A percentile compares a stretch with the other conserved stretches of the same genome.
Conservation (phyloP, 2,797 vertebrate genomes). For the Pangasius larnaudii region DNA sequence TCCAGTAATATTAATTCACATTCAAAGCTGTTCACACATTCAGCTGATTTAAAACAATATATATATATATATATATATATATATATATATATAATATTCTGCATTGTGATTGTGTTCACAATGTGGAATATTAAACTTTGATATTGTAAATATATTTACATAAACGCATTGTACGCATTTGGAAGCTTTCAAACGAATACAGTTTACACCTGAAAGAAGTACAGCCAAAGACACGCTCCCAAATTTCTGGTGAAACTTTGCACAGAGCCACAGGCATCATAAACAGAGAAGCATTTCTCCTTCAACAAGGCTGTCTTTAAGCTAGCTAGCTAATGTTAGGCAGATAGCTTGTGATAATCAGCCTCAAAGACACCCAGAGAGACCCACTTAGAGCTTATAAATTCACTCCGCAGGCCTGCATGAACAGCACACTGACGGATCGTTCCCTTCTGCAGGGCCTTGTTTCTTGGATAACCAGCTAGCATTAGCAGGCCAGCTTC, state of each 20-base stretch:
- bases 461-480: background rate
- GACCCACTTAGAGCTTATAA: constrained; percentile 6
- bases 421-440: background rate
- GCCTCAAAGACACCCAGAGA: background rate
- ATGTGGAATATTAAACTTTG: background rate
- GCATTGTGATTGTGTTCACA: background rate
- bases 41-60: background rate
- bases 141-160: too few relatives aligned
- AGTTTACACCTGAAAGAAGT: background rate
- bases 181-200: background rate
- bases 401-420: background rate
- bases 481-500: background rate
- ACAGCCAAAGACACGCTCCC: background rate
- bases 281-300: background rate
- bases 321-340: background rate
- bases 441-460: background rate
- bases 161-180: too few relatives aligned
- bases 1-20: background rate
- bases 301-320: background rate
- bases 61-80: background rate
- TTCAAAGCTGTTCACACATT: background rate
- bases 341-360: background rate
- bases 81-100: background rate
- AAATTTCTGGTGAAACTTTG: background rate
- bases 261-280: background rate